Conservation (phyloP, 1,140 invertebrate species). For the Planococcus citri region DNA sequence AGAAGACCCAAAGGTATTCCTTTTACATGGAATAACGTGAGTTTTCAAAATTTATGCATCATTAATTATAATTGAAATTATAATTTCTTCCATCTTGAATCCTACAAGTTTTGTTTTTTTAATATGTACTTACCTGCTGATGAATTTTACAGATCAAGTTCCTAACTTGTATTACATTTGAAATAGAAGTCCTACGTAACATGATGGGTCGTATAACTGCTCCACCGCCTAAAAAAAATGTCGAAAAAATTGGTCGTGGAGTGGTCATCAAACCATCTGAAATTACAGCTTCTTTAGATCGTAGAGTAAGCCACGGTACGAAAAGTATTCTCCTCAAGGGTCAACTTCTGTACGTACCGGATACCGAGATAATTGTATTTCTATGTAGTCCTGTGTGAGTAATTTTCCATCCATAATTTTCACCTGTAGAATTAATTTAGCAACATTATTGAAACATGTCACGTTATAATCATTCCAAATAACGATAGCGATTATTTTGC, state of each 20-base stretch:
- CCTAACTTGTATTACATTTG: slow-evolving; percentile 61
- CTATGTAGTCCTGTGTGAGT: slow-evolving; percentile 74
- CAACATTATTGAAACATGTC: background rate
- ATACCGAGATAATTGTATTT: slow-evolving; percentile 65
- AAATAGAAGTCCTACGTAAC: slow-evolving; percentile 52
- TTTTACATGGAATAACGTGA: slow-evolving; percentile 60
- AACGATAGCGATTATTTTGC: too few species aligned
- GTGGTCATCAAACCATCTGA: slow-evolving; percentile 12
- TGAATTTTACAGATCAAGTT: slow-evolving; percentile 47
- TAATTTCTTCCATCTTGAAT: background rate
- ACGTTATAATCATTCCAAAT: too few species aligned
- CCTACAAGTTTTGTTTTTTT: too few species aligned
- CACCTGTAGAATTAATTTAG: too few species aligned
- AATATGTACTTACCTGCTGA: too few species aligned
- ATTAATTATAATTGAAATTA: background rate
- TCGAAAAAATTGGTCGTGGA: background rate
- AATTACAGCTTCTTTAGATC: slow-evolving; percentile 32
- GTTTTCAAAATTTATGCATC: slow-evolving; percentile 23
- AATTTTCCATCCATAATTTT: background rate
- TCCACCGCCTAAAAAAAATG: slow-evolving; percentile 24
- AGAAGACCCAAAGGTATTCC: slow-evolving; percentile 57
- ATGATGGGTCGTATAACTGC: slow-evolving; percentile 28
- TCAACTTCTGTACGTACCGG: slow-evolving; percentile 69
- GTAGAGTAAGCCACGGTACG: slow-evolving; percentile 53
- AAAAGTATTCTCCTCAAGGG: slow-evolving; percentile 62